Conservation (phyloP, 1,140 invertebrate genomes). For the Steinernema feltiae region DNA sequence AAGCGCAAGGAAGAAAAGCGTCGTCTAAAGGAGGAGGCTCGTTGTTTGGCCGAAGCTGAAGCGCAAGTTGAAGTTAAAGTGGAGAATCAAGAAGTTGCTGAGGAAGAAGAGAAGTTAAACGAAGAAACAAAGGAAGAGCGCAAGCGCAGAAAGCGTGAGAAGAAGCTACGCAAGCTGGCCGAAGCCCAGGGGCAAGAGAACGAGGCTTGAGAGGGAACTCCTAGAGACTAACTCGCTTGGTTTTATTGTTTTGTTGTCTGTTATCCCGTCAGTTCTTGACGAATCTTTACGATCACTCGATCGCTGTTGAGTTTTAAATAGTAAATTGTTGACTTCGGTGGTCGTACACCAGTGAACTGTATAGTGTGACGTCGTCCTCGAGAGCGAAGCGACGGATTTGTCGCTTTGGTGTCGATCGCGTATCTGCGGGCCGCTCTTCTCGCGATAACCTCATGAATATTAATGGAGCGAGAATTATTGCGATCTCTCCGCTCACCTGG, state of each 20-base stretch:
- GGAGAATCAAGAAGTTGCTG: neutral
- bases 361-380: neutral
- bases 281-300: too few species aligned
- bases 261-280: neutral
- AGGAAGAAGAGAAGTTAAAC: neutral
- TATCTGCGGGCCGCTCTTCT: conserved; percentile 12
- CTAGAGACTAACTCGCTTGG: neutral
- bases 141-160: neutral
- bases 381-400: neutral
- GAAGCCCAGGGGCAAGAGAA: conserved; percentile 6
- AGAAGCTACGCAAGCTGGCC: neutral
- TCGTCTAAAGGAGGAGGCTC: neutral
- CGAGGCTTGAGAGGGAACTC: neutral
- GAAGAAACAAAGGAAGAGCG: neutral
- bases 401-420: neutral
- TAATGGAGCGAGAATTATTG: conserved; percentile 8
- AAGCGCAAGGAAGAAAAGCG: conserved; percentile 11
- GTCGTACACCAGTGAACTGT: neutral
- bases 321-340: conserved; percentile 6
- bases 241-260: neutral
- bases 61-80: neutral
- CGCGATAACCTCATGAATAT: neutral
- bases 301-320: neutral
- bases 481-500: conserved; percentile 10
- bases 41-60: neutral